Evolutionary conservation across 2,113 vertebrate species (phyloP), one percentile per base, ranked within the genome.

Genomic region (Spea bombifrons): DNA sequence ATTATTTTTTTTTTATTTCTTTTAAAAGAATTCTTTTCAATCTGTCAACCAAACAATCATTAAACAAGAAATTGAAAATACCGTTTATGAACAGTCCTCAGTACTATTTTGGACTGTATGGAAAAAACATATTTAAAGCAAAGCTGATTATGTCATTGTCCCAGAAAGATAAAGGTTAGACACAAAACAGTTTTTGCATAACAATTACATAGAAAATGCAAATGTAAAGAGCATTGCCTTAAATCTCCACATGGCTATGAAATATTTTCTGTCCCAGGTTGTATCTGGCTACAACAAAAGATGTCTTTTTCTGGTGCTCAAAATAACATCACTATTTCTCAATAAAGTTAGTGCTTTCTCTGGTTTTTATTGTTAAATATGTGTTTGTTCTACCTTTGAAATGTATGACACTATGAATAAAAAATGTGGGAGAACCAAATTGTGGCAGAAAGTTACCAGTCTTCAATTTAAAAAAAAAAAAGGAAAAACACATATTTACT

Each of bases 71-170:
- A 64, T 64, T 16, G 59, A 74, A 74, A 74, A 66, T 66, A 53
- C 52, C 43, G 8, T 15, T 8, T 76, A 47, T 47, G 46, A 47
- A 48, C 8, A 15, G 30, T 44, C 48, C 66, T 68, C 10, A 9
- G 17, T 57, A 70, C 55, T 69, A 61, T 47, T 75, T 75, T 66
- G 5, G 16, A 76, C n/a, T 69, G 16, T 61, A 47, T 48, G n/a
- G 15, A 50, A 66, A 59, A 76, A 77, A 66, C 61, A 47, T 44
- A 50, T 61, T 30, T 63, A 13, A 68, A 77, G 67, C 66, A 70
- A 10, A 46, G 3, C 16, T 70, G 53, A 77, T 77, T 47, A 50
- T 59, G 46, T 70, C 7, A 49, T 75, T 53, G 12, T 77, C 53
- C 55, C 68, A 30, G 9, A 17, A 44, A 71, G 57, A 70, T 68